Percentiles rank a stretch among this genome's conserved stretches.
Evolutionary conservation across 2,113 vertebrate species (phyloP).

Genomic region (Actenoides hombroni): DNA sequence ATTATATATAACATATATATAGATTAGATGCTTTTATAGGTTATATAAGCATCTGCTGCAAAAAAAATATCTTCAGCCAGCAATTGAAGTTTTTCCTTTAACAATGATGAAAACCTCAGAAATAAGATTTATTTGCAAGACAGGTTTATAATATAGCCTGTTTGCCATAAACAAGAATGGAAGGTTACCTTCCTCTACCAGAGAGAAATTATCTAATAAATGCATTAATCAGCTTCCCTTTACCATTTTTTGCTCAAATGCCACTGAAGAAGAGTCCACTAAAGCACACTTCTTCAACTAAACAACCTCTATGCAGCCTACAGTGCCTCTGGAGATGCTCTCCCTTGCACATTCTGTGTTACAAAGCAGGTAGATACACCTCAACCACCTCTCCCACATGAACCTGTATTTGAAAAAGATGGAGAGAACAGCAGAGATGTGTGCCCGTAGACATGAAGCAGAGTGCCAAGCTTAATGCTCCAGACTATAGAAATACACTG

Average conservation of each 20-base stretch:
- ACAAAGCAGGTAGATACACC: background rate
- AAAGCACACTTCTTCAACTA: background rate
- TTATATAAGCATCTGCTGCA: background rate
- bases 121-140: background rate
- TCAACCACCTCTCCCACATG: background rate
- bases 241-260: background rate
- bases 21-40: too few species aligned
- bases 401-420: background rate
- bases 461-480: background rate
- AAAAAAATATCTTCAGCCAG: background rate
- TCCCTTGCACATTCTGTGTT: accelerated
- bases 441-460: background rate
- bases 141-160: background rate
- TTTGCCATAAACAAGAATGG: background rate
- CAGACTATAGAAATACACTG: background rate
- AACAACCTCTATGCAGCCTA: background rate
- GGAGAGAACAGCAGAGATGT: background rate
- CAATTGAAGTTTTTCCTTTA: background rate
- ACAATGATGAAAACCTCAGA: background rate
- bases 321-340: background rate
- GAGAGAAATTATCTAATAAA: background rate
- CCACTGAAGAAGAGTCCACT: background rate
- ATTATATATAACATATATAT: too few species aligned
- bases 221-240: background rate
- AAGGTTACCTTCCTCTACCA: background rate